Base-by-base conservation (phyloP, 1,140 invertebrate genomes). In the Drosophila lini region DNA sequence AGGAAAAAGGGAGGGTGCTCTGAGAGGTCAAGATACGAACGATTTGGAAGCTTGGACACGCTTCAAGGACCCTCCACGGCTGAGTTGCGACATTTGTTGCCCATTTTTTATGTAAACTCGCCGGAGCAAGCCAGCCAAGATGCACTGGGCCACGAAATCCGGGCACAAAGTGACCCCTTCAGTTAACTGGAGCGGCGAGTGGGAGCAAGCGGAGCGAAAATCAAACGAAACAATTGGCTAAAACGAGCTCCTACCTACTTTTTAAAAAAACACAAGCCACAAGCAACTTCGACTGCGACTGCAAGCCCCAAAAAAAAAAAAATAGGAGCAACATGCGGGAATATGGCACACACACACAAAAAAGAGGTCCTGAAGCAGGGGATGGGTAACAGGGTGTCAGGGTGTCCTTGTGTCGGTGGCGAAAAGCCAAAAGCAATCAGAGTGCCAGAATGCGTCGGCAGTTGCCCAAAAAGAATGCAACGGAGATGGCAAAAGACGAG, bases 401-500 rank as follows among this genome's bases (percentile, higher is more conserved):
- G 47, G n/a, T 42, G 45, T 34, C 4, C 28, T 36, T 44, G 42
- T 25, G 25, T 22, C 42, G 60, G 44, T 65, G 60, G 34, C 60
- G 44, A 41, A 67, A 67, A 65, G 59, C 45, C 62, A 47, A 71
- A 58, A 58, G 64, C 53, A 71, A 71, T 50, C 52, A 70, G 28
- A 50, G 32, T 31, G 47, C 25, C 45, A 25, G 15, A 48, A 32
- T 58, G 34, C 68, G 47, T 47, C 70, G 48, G 40, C 50, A 32
- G 10, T 32, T 5, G 0, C 16, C 64, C 74, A 80, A 89, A 88
- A 83, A 78, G 65, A 53, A 78, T 77, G 64, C 80, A 80, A 83
- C 68, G 62, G 81, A 81, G 70, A 68, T 78, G 65, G 45, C 64
- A 65, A 70, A 82, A 78, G 78, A 81, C 78, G 69, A 79, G 67